Evolutionary conservation across 2,888 invertebrate species (phyloP).

Genomic region (Atrina japonica): DNA sequence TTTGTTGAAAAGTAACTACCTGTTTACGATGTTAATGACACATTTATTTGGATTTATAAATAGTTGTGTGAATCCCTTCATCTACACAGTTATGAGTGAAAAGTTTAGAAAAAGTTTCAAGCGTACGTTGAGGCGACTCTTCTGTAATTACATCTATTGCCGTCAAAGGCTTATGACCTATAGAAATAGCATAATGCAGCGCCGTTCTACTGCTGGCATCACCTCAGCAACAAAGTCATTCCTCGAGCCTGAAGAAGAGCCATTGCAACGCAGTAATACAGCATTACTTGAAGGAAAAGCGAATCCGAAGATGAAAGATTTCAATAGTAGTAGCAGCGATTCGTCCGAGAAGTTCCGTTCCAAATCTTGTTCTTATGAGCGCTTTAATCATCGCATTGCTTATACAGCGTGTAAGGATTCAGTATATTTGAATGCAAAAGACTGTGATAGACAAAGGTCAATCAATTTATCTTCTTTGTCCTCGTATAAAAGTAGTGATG

Average conservation of each 20-base stretch:
- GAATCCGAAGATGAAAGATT: constrained; percentile 3
- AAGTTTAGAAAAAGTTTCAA: constrained; percentile 79
- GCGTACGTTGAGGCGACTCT: constrained; percentile 60
- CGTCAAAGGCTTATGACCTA: constrained; percentile 28
- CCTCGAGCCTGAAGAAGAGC: constrained; percentile 41
- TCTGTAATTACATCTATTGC: constrained; percentile 46
- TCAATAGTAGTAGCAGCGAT: constrained; percentile 14
- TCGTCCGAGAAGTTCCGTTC: no score
- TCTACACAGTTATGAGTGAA: constrained; percentile 81
- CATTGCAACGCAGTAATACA: constrained; percentile 8
- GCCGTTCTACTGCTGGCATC: constrained; percentile 27
- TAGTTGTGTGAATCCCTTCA: constrained; percentile 81
- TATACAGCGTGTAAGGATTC: no score
- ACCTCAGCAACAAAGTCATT: constrained; percentile 29
- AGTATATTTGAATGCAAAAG: no score
- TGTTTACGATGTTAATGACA: constrained; percentile 81
- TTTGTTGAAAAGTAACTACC: constrained; percentile 78
- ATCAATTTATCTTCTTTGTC: no score
- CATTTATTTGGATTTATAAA: constrained; percentile 81
- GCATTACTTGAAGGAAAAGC: neutral
- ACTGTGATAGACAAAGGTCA: no score
- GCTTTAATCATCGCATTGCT: no score
- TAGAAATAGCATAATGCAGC: constrained; percentile 25
- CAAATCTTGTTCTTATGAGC: no score
- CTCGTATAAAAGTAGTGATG: no score